Conservation (phyloP, 2,797 vertebrate genomes). For the Chelonia mydas region DNA sequence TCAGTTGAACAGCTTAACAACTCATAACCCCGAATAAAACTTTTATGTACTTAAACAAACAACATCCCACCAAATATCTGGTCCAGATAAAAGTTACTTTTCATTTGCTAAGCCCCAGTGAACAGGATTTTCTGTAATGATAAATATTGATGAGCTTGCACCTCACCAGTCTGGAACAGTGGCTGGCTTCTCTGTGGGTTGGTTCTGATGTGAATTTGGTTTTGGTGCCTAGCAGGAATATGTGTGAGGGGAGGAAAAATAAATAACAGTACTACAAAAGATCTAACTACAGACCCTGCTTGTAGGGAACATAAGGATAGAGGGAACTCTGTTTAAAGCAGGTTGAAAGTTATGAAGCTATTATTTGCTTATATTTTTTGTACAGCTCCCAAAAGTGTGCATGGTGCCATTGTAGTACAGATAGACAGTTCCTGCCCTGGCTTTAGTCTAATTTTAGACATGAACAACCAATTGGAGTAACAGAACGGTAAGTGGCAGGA, state of each 20-base stretch:
- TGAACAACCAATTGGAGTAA: background rate
- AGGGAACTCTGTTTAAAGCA: background rate
- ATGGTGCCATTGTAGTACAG: background rate
- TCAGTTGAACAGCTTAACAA: background rate
- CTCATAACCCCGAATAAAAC: background rate
- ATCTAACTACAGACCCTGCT: background rate
- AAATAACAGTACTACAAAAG: background rate
- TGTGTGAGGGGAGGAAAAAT: background rate
- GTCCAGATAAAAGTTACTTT: background rate
- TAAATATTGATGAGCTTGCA: background rate
- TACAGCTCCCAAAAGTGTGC: background rate
- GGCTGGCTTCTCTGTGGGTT: background rate
- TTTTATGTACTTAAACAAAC: background rate
- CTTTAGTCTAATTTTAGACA: background rate
- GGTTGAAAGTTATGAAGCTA: background rate
- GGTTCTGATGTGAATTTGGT: background rate
- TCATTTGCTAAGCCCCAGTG: background rate
- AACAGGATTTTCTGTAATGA: background rate
- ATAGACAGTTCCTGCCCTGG: background rate
- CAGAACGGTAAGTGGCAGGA: background rate
- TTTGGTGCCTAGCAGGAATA: background rate
- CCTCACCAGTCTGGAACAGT: background rate
- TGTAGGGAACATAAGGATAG: background rate
- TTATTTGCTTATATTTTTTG: background rate
- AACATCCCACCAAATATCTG: background rate